Base-by-base conservation (phyloP, 1,140 invertebrate genomes). In the Onthophagus taurus region DNA sequence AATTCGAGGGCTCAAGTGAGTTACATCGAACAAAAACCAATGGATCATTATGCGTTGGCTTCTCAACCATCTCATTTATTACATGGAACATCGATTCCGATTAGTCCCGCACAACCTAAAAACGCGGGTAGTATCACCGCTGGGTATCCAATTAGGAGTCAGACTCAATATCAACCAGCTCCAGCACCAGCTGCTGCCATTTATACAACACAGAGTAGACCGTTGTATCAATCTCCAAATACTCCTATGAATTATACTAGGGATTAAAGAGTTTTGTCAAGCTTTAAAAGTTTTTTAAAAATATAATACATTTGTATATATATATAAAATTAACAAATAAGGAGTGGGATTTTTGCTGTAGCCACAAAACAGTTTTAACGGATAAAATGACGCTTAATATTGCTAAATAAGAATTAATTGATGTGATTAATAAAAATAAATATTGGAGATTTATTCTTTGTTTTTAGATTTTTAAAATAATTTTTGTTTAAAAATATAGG, bases 121-220 rank as follows among this genome's bases (percentile, higher is more conserved):
- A 64, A 64, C 47, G 47, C 57, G 17, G 60, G 59, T 11, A 62
- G 58, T 44, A 64, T 64, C 8, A 57, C 61, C 11, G 51, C 59
- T 24, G 62, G 60, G 1, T 64, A 64, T 51, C 60, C 62, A n/a
- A 54, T 64, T 11, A 44, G 62, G 19, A 56, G 47, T 34, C 59
- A 60, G 46, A 51, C 54, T 7, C 57, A 61, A 17, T 60, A 63
- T 45, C 60, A 61, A 47, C 56, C 49, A 23, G 49, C 54, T 9
- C 42, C 56, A 13, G 54, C 57, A 2, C 56, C 56, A 24, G 55
- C 53, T 16, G 55, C 60, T 21, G 43, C 46, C 4, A 35, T 64
- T 16, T 64, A 64, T 39, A 63, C 62, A 2, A 46, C 58, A n/a
- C 60, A 60, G 39, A 57, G 49, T 38, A 45, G 60, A 9, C 59